A percentile compares a stretch with the other conserved stretches of the same genome.
Evolutionary conservation across 2,888 invertebrate species (phyloP).

Genomic region (Eupithecia subfuscata): DNA sequence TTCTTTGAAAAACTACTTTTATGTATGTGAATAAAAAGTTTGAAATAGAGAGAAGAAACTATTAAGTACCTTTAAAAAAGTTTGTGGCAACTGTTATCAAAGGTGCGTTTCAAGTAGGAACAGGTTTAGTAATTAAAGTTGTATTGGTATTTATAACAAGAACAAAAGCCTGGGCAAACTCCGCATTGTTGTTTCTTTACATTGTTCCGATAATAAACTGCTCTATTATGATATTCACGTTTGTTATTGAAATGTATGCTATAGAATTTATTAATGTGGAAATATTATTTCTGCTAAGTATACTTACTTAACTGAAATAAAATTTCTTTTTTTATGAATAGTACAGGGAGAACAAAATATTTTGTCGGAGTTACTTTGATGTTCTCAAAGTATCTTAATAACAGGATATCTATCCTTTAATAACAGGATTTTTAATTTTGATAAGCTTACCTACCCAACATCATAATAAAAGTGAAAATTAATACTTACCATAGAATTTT

Average conservation of each 20-base stretch:
- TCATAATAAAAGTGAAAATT: too few relatives aligned
- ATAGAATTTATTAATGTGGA: background rate
- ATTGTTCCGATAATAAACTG: conserved; percentile 22
- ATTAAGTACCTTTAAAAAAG: too few relatives aligned
- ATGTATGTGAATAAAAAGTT: background rate
- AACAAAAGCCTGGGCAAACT: conserved; percentile 49
- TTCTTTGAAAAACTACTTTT: too few relatives aligned
- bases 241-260: background rate
- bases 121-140: conserved; percentile 57
- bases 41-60: background rate
- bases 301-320: too few relatives aligned
- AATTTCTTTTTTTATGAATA: too few relatives aligned
- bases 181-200: conserved; percentile 28
- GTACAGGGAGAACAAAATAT: background rate
- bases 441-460: too few relatives aligned
- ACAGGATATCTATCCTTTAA: too few relatives aligned
- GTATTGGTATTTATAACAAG: conserved; percentile 43
- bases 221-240: background rate
- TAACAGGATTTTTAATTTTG: too few relatives aligned
- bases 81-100: background rate
- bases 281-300: background rate
- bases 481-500: too few relatives aligned
- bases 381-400: too few relatives aligned
- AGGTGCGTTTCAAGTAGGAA: conserved; percentile 23
- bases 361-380: too few relatives aligned